Evolutionary conservation across 2,888 invertebrate genomes (phyloP), one percentile per base, ranked within the genome.

Genomic region (Drosophila stalkeri): DNA sequence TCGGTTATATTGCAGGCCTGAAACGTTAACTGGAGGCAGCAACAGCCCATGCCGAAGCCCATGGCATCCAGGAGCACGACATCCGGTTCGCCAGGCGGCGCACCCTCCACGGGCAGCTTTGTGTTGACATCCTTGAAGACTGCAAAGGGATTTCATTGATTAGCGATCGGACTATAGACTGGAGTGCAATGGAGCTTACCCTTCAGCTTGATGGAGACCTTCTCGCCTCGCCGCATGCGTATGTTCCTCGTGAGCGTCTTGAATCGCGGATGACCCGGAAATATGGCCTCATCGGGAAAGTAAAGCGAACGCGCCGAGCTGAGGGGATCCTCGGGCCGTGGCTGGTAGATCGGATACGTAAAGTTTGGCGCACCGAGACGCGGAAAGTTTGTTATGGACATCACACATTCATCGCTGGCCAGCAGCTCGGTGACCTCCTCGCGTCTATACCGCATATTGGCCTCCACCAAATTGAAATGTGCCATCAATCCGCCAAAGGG

Each of bases 1-100:
- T 99, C 99, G 51, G 95, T 95, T 77, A 99, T 98, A 92, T 99
- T 99, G 93, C 98, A 98, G 1, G 99, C 99, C 80, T 93, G 93
- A 94, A 99, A 99, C 56, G 98, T 98, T 64, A 98, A 94, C 93
- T 99, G 99, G 44, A 99, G 94, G 92, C 99, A 99, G 90, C 98
- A 98, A 93, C 99, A 99, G 37, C 99, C 99, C 99, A 99, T 99
- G 64, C 99, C 99, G 93, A 99, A 99, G 31, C 99, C 99, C 99
- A 99, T 99, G 1, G 98, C 98, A 93, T 99, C 99, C 96, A 99
- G 96, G 91, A 99, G 98, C 76, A 99, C 97, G 90, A 98, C 97
- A 94, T 99, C 97, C 0, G 97, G 97, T 88, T 95, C 94, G 0
- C 97, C 97, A 1, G 95, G 94, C 57, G 95, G 95, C 9, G 96